phyloP scores from a whole-genome alignment of 2,797 vertebrate species.

The Urophycis tenuis region DNA sequence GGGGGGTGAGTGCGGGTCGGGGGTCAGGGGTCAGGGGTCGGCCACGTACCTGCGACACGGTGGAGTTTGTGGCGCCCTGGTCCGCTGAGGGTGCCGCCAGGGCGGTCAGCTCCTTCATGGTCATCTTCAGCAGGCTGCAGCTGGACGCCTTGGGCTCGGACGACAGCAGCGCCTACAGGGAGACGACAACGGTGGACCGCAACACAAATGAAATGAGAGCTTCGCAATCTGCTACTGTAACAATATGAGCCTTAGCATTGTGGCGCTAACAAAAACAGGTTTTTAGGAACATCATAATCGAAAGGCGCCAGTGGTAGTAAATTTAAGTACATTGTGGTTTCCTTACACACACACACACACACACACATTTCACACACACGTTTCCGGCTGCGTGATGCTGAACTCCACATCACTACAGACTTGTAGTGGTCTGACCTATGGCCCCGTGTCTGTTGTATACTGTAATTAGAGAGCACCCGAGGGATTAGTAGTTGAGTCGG shows the following conservation, averaged over 20 bases:
- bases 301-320: background rate
- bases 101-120: slow-evolving; percentile 82
- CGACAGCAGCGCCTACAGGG: slow-evolving; percentile 81
- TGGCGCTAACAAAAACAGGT: no score
- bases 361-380: background rate
- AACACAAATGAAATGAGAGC: background rate
- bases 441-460: slow-evolving; percentile 18
- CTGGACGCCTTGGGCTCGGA: slow-evolving; percentile 89
- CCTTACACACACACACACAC: background rate
- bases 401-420: background rate
- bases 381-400: background rate
- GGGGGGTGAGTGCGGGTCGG: background rate
- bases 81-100: slow-evolving; percentile 72
- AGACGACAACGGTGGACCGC: background rate
- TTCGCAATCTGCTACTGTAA: background rate
- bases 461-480: slow-evolving; percentile 4
- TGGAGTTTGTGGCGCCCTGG: slow-evolving; percentile 60
- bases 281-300: background rate
- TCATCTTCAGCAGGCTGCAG: slow-evolving; percentile 83
- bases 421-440: slow-evolving; percentile 9
- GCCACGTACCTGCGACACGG: slow-evolving; percentile 82
- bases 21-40: background rate
- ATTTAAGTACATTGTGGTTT: background rate
- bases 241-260: background rate
- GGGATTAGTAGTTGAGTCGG: background rate